Evolutionary conservation across 2,888 invertebrate species (phyloP).

Genomic region (Timema cristinae): DNA sequence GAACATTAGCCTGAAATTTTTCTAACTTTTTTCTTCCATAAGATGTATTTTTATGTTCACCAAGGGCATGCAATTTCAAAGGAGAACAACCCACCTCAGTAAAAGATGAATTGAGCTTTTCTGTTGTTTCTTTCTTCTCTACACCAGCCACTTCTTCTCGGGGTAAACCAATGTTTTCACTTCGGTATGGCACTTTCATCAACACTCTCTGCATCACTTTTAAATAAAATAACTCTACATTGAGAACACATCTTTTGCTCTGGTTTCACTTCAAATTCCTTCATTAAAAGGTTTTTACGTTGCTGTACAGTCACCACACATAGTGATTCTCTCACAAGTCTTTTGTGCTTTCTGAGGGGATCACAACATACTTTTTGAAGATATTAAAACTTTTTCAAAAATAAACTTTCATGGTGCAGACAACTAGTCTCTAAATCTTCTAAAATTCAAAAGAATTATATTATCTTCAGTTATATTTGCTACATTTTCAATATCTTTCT

Average conservation of each 20-base stretch:
- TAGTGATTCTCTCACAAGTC: background rate
- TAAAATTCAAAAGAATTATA: slow-evolving; percentile 12
- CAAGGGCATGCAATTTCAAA: slow-evolving; percentile 12
- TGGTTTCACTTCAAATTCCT: slow-evolving; percentile 12
- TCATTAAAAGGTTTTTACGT: background rate
- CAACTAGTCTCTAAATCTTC: background rate
- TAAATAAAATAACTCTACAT: slow-evolving; percentile 4
- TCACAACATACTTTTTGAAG: no score
- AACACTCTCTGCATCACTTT: background rate
- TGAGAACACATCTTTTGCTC: background rate
- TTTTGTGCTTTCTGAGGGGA: slow-evolving; percentile 7
- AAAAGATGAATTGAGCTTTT: slow-evolving; percentile 1
- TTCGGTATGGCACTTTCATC: background rate
- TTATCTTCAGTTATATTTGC: background rate
- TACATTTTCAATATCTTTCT: no score
- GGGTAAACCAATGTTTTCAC: background rate
- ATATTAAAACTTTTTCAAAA: slow-evolving; percentile 5
- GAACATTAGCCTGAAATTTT: background rate
- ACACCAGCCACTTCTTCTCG: background rate
- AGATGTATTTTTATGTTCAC: background rate
- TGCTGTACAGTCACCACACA: background rate
- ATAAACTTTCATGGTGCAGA: background rate
- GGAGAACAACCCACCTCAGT: slow-evolving; percentile 3
- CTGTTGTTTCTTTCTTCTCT: background rate
- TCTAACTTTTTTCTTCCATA: background rate